Conservation (phyloP, 2,113 vertebrate species). For the Rhipidura dahli region DNA sequence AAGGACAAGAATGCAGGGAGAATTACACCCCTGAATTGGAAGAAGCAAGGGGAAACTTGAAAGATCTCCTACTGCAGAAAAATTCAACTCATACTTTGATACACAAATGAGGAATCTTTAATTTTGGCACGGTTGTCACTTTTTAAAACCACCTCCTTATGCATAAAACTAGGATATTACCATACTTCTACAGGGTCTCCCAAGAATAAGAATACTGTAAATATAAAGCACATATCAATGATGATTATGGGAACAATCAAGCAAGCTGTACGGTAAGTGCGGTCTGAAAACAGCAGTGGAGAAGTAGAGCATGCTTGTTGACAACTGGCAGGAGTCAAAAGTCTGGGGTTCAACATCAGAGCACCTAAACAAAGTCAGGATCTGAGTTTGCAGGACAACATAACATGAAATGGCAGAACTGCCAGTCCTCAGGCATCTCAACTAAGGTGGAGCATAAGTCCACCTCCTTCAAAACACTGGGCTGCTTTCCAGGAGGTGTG, state of each 20-base stretch:
- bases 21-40: not conserved
- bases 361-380: not conserved
- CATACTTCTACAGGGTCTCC: not conserved
- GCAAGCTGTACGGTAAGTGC: not conserved
- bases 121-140: not conserved
- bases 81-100: not conserved
- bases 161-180: not conserved
- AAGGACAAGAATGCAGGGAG: not conserved
- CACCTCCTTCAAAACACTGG: not conserved
- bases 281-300: not conserved
- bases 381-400: not conserved
- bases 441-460: not conserved
- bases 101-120: accelerated
- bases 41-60: not conserved
- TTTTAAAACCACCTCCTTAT: not conserved
- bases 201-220: not conserved
- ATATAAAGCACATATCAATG: not conserved
- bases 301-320: not conserved
- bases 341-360: not conserved
- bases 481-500: not conserved
- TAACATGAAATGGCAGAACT: not conserved
- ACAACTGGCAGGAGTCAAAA: not conserved
- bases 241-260: not conserved
- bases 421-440: not conserved
- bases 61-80: not conserved